These are phyloP conservation scores for Silurus glanis DNA, from an alignment of 2,113 vertebrate genomes.

Conservation along the genomic window DNA sequence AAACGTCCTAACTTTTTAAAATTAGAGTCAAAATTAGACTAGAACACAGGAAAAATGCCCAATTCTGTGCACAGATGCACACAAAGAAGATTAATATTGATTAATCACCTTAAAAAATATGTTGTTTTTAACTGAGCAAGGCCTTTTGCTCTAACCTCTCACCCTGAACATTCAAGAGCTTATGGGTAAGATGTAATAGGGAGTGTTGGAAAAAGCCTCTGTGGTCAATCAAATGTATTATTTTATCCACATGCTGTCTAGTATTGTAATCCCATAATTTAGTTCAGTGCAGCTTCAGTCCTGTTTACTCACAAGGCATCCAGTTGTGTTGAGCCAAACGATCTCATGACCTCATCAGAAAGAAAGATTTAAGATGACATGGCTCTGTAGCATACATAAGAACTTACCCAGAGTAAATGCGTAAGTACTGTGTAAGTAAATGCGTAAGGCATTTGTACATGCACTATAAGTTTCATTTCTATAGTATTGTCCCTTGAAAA, in stretches of 20 bases:
- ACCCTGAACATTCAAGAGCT: conserved; percentile 61
- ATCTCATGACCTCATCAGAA: not conserved
- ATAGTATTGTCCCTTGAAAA: too few relatives aligned
- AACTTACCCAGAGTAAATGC: not conserved
- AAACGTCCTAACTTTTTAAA: too few relatives aligned
- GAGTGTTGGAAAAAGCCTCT: conserved; percentile 22
- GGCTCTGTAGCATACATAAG: not conserved
- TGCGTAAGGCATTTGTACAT: too few relatives aligned
- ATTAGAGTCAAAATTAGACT: too few relatives aligned
- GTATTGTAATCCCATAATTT: conserved; percentile 66
- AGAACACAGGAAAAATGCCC: not conserved
- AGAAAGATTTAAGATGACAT: not conserved
- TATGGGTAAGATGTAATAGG: conserved; percentile 50
- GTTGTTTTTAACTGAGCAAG: not conserved
- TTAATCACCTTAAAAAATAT: too few relatives aligned
- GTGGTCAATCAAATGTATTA: conserved; percentile 40
- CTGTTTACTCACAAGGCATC: conserved; percentile 58
- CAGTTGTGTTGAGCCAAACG: conserved; percentile 54
- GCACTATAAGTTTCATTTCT: too few relatives aligned
- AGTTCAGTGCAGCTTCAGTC: conserved; percentile 54
- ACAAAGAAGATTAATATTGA: not conserved
- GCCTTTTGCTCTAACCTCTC: not conserved
- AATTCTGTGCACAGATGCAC: not conserved
- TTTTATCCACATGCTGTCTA: conserved; percentile 59
- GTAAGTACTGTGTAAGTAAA: too few relatives aligned